phyloP scores from a whole-genome alignment of 2,113 vertebrate genomes.

The Zosterops borbonicus region DNA sequence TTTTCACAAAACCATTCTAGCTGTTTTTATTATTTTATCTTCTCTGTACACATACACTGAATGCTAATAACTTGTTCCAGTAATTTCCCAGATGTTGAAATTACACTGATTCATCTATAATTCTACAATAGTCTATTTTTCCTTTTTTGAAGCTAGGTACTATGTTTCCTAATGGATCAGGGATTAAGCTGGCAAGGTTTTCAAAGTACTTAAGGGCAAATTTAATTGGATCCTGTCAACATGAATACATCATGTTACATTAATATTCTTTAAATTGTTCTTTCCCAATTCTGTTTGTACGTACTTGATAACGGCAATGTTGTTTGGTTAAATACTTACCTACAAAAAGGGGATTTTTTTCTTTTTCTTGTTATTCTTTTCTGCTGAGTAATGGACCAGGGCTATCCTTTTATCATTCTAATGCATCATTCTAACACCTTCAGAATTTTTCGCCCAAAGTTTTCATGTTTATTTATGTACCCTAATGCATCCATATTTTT shows the following conservation, averaged over 20 bases:
- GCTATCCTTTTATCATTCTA: neutral
- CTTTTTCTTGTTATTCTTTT: neutral
- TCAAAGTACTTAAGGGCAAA: constrained; percentile 22
- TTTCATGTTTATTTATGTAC: neutral
- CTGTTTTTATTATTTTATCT: neutral
- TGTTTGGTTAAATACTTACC: neutral
- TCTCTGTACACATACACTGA: neutral
- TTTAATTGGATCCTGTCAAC: constrained; percentile 27
- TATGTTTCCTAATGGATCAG: neutral
- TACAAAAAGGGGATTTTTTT: neutral
- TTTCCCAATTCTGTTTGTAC: neutral
- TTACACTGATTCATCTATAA: neutral
- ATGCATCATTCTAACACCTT: neutral
- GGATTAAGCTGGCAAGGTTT: neutral
- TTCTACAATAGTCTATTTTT: neutral
- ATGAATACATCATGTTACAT: neutral
- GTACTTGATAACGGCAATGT: neutral
- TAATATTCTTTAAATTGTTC: neutral
- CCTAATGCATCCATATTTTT: neutral
- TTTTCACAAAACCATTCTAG: neutral
- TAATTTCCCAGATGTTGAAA: neutral
- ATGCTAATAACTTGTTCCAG: neutral
- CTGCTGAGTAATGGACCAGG: neutral
- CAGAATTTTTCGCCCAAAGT: neutral
- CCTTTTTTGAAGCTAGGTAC: neutral